A percentile compares a stretch with the other conserved stretches of the same genome.
Conservation (phyloP, 2,797 vertebrate genomes). For the Leptodactylus fallax region DNA sequence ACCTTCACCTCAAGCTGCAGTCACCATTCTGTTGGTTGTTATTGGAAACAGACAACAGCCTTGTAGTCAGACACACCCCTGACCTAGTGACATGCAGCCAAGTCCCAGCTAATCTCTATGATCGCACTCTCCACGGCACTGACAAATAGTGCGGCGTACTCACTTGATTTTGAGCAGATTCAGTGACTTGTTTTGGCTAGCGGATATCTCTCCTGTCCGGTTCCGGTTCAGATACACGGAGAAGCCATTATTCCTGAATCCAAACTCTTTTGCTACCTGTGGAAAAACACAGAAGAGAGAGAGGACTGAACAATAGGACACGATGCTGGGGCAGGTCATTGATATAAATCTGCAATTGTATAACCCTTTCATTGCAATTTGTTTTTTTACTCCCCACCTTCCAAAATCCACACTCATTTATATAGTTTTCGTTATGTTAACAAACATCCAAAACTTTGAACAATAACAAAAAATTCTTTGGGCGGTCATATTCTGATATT, state of each 20-base stretch:
- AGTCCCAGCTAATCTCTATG: too few relatives aligned
- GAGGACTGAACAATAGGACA: background rate
- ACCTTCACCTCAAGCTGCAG: too few relatives aligned
- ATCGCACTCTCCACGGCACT: too few relatives aligned
- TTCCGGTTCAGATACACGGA: constrained; percentile 95
- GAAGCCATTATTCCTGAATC: constrained; percentile 94
- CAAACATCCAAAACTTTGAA: too few relatives aligned
- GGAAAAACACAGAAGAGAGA: constrained; percentile 52
- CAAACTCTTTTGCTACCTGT: constrained; percentile 96
- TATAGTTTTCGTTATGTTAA: too few relatives aligned
- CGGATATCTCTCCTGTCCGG: constrained; percentile 90
- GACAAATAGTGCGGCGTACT: constrained; percentile 71
- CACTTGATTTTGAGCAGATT: constrained; percentile 96
- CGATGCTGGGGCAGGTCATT: background rate
- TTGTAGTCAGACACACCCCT: background rate
- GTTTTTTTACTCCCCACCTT: too few relatives aligned
- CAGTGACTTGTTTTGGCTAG: constrained; percentile 90
- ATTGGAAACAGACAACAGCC: background rate
- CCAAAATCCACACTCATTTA: too few relatives aligned
- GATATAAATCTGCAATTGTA: background rate
- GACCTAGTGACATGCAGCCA: too few relatives aligned
- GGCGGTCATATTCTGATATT: too few relatives aligned
- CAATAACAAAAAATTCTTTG: too few relatives aligned
- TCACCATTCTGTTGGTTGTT: too few relatives aligned
- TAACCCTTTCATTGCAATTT: too few relatives aligned